These are phyloP conservation scores for Megastigmus dorsalis DNA, from an alignment of 2,888 invertebrate genomes.

Conservation along the genomic window DNA sequence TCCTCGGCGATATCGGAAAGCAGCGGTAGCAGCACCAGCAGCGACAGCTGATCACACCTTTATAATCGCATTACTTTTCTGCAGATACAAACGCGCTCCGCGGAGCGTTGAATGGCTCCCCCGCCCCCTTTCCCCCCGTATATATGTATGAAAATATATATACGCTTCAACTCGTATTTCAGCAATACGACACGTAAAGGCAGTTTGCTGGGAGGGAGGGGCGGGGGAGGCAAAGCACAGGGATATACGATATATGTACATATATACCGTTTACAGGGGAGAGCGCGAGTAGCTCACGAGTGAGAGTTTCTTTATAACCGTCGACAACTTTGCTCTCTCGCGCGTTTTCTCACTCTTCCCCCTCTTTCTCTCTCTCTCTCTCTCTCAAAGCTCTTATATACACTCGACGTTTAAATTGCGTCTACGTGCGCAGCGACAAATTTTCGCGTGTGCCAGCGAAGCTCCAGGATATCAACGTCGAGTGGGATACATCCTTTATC, in stretches of 20 bases:
- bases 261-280: not conserved
- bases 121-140: too few species aligned
- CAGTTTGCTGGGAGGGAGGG: too few species aligned
- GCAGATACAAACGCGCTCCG: not conserved
- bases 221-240: too few species aligned
- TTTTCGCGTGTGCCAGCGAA: constrained; percentile 16
- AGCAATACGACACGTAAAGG: constrained; percentile 47
- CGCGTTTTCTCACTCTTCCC: not conserved
- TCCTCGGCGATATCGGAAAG: too few species aligned
- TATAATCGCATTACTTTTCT: constrained; percentile 4
- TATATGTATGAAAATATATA: constrained; percentile 39
- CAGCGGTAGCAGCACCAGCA: too few species aligned
- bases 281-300: not conserved
- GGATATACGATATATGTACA: too few species aligned
- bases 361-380: not conserved
- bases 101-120: not conserved
- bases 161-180: constrained; percentile 26
- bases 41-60: not conserved
- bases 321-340: not conserved
- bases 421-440: constrained; percentile 30
- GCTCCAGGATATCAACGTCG: constrained; percentile 18
- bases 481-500: constrained; percentile 30
- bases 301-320: constrained; percentile 33
- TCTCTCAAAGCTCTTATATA: constrained; percentile 30
- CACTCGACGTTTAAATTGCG: constrained; percentile 32